phyloP scores from a whole-genome alignment of 2,113 vertebrate species.

The Macroglossus sobrinus region DNA sequence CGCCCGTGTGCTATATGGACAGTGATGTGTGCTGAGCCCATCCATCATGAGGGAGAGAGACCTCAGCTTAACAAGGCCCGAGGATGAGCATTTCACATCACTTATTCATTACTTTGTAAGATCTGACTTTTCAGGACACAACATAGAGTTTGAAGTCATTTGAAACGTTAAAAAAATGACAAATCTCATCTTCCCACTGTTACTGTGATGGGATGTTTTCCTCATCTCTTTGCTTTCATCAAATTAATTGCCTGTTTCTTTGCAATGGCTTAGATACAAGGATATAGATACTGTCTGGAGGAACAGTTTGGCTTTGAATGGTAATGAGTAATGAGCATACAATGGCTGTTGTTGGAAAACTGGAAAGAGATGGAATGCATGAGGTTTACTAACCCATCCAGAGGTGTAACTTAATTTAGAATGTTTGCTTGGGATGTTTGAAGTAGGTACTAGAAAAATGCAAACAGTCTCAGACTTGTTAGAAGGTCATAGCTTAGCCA shows the following conservation, averaged over 20 bases:
- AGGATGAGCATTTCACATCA: conserved; percentile 9
- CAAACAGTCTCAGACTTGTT: conserved; percentile 9
- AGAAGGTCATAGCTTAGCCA: conserved; percentile 53
- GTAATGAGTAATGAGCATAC: not conserved
- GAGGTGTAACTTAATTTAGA: not conserved
- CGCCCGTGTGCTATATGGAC: not conserved
- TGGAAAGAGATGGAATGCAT: not conserved
- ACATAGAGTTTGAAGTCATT: conserved; percentile 55
- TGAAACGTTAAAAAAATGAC: conserved; percentile 51
- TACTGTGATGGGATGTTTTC: not conserved
- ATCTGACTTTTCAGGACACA: conserved; percentile 56
- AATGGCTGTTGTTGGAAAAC: not conserved
- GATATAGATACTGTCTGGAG: conserved; percentile 14
- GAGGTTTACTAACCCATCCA: not conserved
- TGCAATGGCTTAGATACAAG: conserved; percentile 24
- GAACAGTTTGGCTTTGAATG: conserved; percentile 43
- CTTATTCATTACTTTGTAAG: conserved; percentile 44
- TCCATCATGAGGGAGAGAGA: not conserved
- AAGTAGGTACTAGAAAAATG: not conserved
- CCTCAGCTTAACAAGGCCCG: not conserved
- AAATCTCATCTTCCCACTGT: conserved; percentile 39
- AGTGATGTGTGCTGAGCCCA: not conserved
- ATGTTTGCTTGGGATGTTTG: conserved; percentile 38
- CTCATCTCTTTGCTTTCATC: conserved; percentile 64
- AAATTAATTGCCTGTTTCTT: conserved; percentile 54